Evolutionary conservation across 1,140 invertebrate genomes (phyloP), one percentile per base, ranked within the genome.

Genomic region (Drosophila erecta): DNA sequence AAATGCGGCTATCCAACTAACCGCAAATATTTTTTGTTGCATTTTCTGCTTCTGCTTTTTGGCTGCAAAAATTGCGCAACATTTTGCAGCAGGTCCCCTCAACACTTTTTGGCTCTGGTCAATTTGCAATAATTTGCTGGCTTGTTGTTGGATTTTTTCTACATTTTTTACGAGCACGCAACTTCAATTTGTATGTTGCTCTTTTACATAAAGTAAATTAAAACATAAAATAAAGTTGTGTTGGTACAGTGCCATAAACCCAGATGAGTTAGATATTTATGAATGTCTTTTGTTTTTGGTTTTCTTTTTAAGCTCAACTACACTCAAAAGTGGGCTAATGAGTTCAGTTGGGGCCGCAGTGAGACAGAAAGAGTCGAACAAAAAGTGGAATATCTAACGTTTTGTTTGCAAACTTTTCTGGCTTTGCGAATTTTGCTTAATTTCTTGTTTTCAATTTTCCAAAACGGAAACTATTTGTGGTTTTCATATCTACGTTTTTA

Each of bases 251-350:
- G 72, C 54, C 70, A 84, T 76, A 81, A 84, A 67, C 60, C 70
- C 22, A 76, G 83, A 87, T 81, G 74, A 86, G 83, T 86, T 65
- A 75, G 46, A 69, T 67, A 77, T 85, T 59, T n/a, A 50, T 43
- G 14, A 41, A 35, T 51, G 46, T 35, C 27, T 57, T 56, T 40
- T 74, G 59, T 76, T 70, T 75, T 55, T 47, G 1, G 6, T 30
- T 30, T 30, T 30, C 1, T 30, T 10, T 30, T 30, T 30, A 3
- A 55, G 81, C 72, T 33, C 54, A 76, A 65, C 59, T 64, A 30
- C 27, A 55, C 72, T 41, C 17, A 46, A 69, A 86, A 86, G 40
- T 86, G 75, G 83, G 83, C 81, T 86, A 86, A 86, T 86, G 83
- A 86, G 83, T 86, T 86, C 75, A 87, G 41, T 64, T 74, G 61